Conservation (phyloP, 2,888 invertebrate species). For the Branchipolynoe longqiensis region DNA sequence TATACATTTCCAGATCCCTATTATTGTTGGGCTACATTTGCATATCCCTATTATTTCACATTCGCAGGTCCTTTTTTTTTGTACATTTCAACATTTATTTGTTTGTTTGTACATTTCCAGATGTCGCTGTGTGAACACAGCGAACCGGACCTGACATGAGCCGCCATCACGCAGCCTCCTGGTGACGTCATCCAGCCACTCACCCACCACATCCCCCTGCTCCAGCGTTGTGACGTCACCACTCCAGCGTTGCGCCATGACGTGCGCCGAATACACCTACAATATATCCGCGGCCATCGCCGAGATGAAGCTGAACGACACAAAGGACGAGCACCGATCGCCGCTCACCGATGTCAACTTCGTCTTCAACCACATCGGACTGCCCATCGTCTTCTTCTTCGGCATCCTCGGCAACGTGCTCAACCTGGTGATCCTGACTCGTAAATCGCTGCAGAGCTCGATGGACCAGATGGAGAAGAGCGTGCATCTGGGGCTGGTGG, state of each 20-base stretch:
- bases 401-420: constrained; percentile 90
- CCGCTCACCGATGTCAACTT: constrained; percentile 41
- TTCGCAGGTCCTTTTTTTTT: too few species aligned
- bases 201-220: too few species aligned
- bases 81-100: too few species aligned
- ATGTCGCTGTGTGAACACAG: too few species aligned
- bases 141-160: too few species aligned
- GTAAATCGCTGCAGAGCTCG: constrained; percentile 81
- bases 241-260: constrained; percentile 36
- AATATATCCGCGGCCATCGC: constrained; percentile 40
- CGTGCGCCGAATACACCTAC: constrained; percentile 57
- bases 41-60: too few species aligned
- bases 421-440: constrained; percentile 89
- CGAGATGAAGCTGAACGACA: background rate
- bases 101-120: too few species aligned
- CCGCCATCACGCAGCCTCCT: too few species aligned
- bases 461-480: constrained; percentile 88
- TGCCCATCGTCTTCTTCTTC: constrained; percentile 87
- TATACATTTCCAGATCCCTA: too few species aligned
- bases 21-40: too few species aligned
- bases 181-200: too few species aligned
- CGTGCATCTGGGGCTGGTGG: constrained; percentile 88
- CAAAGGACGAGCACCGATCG: background rate
- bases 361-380: constrained; percentile 81
- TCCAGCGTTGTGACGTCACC: too few species aligned